Evolutionary conservation across 1,140 invertebrate species (phyloP).

Genomic region (Ostrea denselamellosa): DNA sequence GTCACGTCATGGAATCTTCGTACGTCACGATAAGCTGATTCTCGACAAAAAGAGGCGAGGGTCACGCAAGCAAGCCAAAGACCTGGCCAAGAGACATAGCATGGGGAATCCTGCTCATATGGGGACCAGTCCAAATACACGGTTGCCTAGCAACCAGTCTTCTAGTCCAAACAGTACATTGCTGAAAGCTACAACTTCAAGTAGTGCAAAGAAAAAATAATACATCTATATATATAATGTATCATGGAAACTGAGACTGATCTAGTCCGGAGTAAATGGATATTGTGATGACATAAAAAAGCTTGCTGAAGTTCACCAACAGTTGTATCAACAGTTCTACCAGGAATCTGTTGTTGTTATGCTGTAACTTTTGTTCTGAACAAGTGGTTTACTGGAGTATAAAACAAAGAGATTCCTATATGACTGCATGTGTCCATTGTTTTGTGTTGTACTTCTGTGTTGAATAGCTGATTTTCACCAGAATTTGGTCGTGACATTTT

Average conservation of each 20-base stretch:
- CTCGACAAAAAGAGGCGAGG: slow-evolving; percentile 74
- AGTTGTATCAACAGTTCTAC: neutral
- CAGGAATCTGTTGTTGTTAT: neutral
- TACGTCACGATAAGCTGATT: slow-evolving; percentile 80
- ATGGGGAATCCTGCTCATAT: slow-evolving; percentile 32
- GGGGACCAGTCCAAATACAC: slow-evolving; percentile 43
- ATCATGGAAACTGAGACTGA: neutral
- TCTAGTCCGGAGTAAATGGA: neutral
- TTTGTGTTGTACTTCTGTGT: neutral
- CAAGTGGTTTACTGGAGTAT: neutral
- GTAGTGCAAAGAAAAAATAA: slow-evolving; percentile 62
- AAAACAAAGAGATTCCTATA: too few relatives aligned
- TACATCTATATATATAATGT: neutral
- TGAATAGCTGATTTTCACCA: neutral
- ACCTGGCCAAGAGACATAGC: slow-evolving; percentile 52
- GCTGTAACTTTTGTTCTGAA: neutral
- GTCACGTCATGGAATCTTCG: slow-evolving; percentile 94
- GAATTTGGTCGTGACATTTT: neutral
- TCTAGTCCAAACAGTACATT: slow-evolving; percentile 38
- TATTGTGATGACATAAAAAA: neutral
- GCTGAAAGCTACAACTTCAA: slow-evolving; percentile 52
- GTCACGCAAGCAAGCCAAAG: slow-evolving; percentile 61
- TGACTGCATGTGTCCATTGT: too few relatives aligned
- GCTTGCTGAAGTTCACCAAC: neutral
- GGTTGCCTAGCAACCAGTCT: neutral